Evolutionary conservation across 2,113 vertebrate species (phyloP).

Genomic region (Silurus asotus): DNA sequence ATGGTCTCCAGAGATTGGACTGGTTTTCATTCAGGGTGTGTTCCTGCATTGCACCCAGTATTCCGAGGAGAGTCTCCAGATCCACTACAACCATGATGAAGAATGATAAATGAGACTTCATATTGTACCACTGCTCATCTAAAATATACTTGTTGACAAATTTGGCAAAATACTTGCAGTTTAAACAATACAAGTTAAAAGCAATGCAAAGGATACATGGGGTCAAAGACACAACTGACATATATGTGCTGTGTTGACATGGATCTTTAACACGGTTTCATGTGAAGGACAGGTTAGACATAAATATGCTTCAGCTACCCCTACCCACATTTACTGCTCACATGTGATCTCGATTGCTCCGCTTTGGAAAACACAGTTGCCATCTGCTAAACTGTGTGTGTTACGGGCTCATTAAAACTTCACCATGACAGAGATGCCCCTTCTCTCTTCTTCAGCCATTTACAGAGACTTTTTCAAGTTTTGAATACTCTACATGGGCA

Average conservation of each 20-base stretch:
- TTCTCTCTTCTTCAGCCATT: too few species aligned
- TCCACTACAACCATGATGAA: background rate
- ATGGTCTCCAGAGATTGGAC: background rate
- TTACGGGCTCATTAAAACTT: slow-evolving; percentile 64
- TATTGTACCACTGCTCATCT: background rate
- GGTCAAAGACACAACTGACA: slow-evolving; percentile 3
- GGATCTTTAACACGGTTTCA: background rate
- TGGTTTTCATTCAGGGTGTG: background rate
- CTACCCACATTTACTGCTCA: background rate
- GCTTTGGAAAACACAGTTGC: slow-evolving; percentile 56
- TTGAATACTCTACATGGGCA: too few species aligned
- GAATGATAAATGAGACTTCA: background rate
- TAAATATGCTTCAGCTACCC: slow-evolving; percentile 29
- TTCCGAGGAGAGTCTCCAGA: background rate
- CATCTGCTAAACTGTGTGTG: slow-evolving; percentile 51
- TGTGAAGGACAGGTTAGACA: slow-evolving; percentile 4
- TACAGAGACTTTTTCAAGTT: too few species aligned
- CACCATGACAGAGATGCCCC: slow-evolving; percentile 62
- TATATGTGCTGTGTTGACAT: slow-evolving; percentile 8
- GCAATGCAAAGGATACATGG: background rate
- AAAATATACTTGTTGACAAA: too few species aligned
- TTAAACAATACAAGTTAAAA: background rate
- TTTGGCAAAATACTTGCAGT: too few species aligned
- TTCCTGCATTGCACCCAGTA: background rate
- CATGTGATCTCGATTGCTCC: background rate